phyloP scores from a whole-genome alignment of 92 coral and sea anemone genomes.

The Bergia puertoricense region DNA sequence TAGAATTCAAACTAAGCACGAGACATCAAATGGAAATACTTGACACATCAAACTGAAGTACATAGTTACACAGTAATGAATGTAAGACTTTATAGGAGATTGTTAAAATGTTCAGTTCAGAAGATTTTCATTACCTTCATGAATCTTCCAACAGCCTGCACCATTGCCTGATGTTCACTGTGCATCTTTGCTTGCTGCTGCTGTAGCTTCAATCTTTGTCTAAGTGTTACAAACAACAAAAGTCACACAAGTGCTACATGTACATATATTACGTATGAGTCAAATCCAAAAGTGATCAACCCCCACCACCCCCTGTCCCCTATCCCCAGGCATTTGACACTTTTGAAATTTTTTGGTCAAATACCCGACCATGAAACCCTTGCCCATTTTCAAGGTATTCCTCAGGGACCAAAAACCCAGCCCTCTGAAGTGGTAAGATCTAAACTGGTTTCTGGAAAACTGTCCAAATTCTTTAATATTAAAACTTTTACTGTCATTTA shows the following conservation, averaged over 20 bases:
- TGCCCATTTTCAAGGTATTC: no score
- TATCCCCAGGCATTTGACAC: no score
- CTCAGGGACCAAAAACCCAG: no score
- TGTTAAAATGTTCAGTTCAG: not conserved
- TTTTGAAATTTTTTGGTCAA: no score
- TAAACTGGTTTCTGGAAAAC: no score
- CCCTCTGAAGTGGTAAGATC: no score
- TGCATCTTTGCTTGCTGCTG: conserved; percentile 82
- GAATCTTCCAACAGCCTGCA: conserved; percentile 87
- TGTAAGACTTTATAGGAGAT: not conserved
- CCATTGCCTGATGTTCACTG: conserved; percentile 90
- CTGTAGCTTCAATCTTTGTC: conserved; percentile 86
- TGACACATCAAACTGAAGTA: not conserved
- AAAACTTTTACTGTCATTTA: no score
- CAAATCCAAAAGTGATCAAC: not conserved
- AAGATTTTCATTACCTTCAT: conserved; percentile 71
- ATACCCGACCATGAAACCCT: no score
- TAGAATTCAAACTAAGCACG: no score
- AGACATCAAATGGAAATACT: not conserved
- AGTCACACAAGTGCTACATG: not conserved
- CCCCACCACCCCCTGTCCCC: no score
- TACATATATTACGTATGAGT: no score
- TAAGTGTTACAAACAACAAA: conserved; percentile 16
- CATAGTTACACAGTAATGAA: not conserved
- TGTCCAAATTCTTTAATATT: no score